These are phyloP conservation scores for Nasalis larvatus DNA, from an alignment of 2,113 vertebrate species.

Conservation along the genomic window DNA sequence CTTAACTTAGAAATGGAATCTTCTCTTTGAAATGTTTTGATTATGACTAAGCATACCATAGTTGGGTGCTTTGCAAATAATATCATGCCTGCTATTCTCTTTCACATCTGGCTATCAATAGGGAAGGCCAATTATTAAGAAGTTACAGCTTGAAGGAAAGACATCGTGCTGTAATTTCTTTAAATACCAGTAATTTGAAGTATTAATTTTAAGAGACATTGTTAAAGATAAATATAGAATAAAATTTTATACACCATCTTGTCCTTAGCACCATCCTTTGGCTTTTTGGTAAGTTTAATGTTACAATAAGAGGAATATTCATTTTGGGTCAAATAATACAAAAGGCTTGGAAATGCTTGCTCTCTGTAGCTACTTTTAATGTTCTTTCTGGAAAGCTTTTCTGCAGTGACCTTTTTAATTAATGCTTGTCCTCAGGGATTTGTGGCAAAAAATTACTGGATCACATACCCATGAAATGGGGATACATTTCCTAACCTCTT, in stretches of 20 bases:
- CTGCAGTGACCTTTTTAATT: constrained; percentile 64
- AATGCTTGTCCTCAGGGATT: constrained; percentile 52
- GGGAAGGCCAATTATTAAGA: not conserved
- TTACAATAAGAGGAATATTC: not conserved
- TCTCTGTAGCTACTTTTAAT: constrained; percentile 37
- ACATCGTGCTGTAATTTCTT: not conserved
- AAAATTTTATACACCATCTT: not conserved
- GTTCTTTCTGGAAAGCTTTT: constrained; percentile 39
- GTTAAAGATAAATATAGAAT: not conserved
- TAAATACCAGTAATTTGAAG: not conserved
- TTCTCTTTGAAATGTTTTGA: constrained; percentile 21
- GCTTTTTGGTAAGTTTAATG: constrained; percentile 28
- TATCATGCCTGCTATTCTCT: not conserved
- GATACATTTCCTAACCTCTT: constrained; percentile 17
- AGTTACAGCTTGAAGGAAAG: not conserved
- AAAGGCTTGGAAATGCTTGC: constrained; percentile 1
- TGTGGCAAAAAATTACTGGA: not conserved
- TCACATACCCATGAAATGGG: not conserved
- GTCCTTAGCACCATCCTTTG: not conserved
- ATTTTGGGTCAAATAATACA: constrained; percentile 1
- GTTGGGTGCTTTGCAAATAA: not conserved
- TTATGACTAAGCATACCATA: not conserved
- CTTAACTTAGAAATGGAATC: not conserved
- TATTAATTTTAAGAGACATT: not conserved
- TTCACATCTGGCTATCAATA: not conserved